Conservation (phyloP, 2,888 invertebrate species). For the Caenorhabditis sinica region DNA sequence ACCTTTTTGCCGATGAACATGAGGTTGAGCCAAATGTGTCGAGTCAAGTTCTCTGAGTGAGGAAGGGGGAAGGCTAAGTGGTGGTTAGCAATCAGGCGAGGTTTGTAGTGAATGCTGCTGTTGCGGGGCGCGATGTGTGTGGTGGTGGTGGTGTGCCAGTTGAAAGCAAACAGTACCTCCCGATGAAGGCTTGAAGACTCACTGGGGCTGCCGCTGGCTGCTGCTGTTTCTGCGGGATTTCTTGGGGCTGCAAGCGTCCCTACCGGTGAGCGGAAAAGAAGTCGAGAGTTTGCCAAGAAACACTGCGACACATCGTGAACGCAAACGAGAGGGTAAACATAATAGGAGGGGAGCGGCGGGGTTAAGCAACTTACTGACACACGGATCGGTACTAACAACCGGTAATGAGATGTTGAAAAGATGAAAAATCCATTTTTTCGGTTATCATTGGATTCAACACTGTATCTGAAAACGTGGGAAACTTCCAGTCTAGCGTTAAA, state of each 20-base stretch:
- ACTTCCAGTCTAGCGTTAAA: too few species aligned
- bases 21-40: conserved; percentile 58
- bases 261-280: conserved; percentile 62
- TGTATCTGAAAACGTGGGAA: too few species aligned
- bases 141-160: conserved; percentile 56
- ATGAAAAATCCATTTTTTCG: conserved; percentile 13
- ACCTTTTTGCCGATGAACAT: conserved; percentile 48
- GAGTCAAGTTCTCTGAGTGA: conserved; percentile 56
- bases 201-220: conserved; percentile 29
- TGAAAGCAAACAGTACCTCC: conserved; percentile 65
- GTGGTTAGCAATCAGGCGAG: conserved; percentile 67
- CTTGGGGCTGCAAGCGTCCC: conserved; percentile 49
- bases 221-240: conserved; percentile 24
- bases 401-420: conserved; percentile 58
- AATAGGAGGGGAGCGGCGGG: conserved; percentile 16
- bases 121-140: conserved; percentile 62
- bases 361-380: conserved; percentile 65
- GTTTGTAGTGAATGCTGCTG: conserved; percentile 67
- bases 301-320: conserved; percentile 66
- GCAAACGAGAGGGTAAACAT: conserved; percentile 65
- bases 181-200: conserved; percentile 68
- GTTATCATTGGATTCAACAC: too few species aligned
- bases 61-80: conserved; percentile 58
- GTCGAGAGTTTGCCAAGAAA: conserved; percentile 66
- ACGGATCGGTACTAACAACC: conserved; percentile 59